These are phyloP conservation scores for Aproaerema taeniolella DNA, from an alignment of 2,888 invertebrate genomes.

Conservation along the genomic window DNA sequence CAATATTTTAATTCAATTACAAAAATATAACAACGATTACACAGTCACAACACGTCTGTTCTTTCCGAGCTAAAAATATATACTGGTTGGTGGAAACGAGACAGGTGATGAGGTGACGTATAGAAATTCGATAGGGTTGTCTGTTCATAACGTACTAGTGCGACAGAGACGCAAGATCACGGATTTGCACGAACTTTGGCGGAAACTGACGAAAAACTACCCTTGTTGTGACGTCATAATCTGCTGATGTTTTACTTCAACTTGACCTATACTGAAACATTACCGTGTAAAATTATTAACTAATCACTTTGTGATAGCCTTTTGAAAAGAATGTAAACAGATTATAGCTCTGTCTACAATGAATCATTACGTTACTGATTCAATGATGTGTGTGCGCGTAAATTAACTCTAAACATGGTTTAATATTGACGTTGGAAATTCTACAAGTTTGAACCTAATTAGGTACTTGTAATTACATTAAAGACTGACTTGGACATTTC, in stretches of 20 bases:
- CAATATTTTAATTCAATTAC: conserved; percentile 41
- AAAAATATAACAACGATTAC: conserved; percentile 46
- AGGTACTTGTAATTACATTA: no score
- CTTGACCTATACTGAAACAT: not conserved
- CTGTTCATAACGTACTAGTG: conserved; percentile 27
- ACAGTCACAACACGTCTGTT: conserved; percentile 37
- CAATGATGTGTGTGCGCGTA: no score
- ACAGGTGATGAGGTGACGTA: conserved; percentile 29
- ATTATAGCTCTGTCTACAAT: not conserved
- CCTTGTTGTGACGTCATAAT: conserved; percentile 22
- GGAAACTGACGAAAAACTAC: conserved; percentile 35
- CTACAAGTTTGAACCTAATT: no score
- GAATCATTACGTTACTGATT: no score
- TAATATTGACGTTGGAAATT: no score
- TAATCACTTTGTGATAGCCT: conserved; percentile 5
- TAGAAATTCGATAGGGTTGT: conserved; percentile 63
- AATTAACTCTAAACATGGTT: no score
- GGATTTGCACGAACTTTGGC: conserved; percentile 28
- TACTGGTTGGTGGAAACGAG: conserved; percentile 43
- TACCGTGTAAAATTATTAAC: not conserved
- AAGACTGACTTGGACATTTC: no score
- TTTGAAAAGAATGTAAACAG: conserved; percentile 6
- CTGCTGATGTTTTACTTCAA: not conserved
- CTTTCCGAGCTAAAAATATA: conserved; percentile 54
- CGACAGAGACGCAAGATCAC: conserved; percentile 31